Conservation (phyloP, 1,140 invertebrate species). For the Lerema accius region DNA sequence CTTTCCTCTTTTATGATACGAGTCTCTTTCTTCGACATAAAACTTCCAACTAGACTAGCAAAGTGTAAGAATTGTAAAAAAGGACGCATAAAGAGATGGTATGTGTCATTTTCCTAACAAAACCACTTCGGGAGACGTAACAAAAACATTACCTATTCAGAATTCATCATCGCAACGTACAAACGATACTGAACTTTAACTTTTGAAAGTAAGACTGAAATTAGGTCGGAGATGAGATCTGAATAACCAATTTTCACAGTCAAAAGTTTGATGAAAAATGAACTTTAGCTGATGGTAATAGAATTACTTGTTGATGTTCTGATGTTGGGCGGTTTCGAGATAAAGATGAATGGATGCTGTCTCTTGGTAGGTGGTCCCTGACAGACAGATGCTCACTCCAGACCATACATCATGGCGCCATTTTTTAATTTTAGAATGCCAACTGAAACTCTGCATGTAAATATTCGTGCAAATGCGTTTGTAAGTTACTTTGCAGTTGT, state of each 20-base stretch:
- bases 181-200: conserved; percentile 36
- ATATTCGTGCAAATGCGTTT: conserved; percentile 16
- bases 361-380: conserved; percentile 70
- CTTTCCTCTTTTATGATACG: conserved; percentile 17
- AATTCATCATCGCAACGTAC: conserved; percentile 40
- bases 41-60: conserved; percentile 27
- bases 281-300: conserved; percentile 27
- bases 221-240: neutral
- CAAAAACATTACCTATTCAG: conserved; percentile 61
- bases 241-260: conserved; percentile 22
- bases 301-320: conserved; percentile 25
- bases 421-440: conserved; percentile 59
- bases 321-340: conserved; percentile 19
- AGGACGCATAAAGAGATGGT: conserved; percentile 39
- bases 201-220: neutral
- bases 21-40: conserved; percentile 19
- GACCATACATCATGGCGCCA: conserved; percentile 54
- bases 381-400: conserved; percentile 70
- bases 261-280: conserved; percentile 29
- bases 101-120: conserved; percentile 60
- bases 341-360: conserved; percentile 62
- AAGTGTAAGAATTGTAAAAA: conserved; percentile 31
- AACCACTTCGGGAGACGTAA: conserved; percentile 42
- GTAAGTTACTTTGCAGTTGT: conserved; percentile 8
- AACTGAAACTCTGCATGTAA: conserved; percentile 34